These are phyloP conservation scores for Myotis findleyi DNA, from an alignment of 2,797 vertebrate genomes.

Conservation along the genomic window DNA sequence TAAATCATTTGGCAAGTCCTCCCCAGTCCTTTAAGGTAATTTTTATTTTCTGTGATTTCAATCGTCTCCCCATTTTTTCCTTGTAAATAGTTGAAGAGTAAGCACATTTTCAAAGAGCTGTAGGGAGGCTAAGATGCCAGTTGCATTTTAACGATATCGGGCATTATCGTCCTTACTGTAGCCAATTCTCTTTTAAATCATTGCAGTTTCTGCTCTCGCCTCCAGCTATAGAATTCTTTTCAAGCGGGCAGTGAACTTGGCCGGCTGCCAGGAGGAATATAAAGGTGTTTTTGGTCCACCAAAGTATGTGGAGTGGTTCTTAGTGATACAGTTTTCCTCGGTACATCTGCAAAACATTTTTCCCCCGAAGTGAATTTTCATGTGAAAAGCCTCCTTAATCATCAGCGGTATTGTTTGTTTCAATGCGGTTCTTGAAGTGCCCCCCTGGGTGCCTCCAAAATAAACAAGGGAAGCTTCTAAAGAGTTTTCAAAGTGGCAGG, in stretches of 20 bases:
- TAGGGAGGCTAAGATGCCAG: conserved; percentile 91
- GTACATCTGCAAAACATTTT: conserved; percentile 91
- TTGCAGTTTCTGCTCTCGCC: conserved; percentile 91
- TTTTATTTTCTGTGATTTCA: conserved; percentile 88
- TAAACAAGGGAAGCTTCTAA: conserved; percentile 93
- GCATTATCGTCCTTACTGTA: conserved; percentile 92
- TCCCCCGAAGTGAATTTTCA: conserved; percentile 90
- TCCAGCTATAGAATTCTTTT: conserved; percentile 93
- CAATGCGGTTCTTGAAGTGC: conserved; percentile 92
- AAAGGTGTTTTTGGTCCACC: conserved; percentile 91
- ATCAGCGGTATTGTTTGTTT: conserved; percentile 90
- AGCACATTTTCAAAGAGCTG: conserved; percentile 90
- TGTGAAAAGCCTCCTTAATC: conserved; percentile 91
- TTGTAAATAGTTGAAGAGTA: conserved; percentile 90
- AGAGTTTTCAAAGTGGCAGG: conserved; percentile 94
- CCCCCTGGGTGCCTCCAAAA: conserved; percentile 91
- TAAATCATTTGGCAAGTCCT: conserved; percentile 84
- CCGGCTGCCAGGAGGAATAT: conserved; percentile 89
- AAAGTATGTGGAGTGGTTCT: conserved; percentile 91
- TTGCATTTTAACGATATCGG: conserved; percentile 94
- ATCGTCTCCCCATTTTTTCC: conserved; percentile 89
- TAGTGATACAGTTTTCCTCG: conserved; percentile 90
- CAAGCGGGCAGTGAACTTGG: conserved; percentile 91
- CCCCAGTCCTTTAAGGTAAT: conserved; percentile 82
- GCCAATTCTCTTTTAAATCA: conserved; percentile 95